Conservation (phyloP, 1,140 invertebrate genomes). For the Ditylenchus dipsaci region DNA sequence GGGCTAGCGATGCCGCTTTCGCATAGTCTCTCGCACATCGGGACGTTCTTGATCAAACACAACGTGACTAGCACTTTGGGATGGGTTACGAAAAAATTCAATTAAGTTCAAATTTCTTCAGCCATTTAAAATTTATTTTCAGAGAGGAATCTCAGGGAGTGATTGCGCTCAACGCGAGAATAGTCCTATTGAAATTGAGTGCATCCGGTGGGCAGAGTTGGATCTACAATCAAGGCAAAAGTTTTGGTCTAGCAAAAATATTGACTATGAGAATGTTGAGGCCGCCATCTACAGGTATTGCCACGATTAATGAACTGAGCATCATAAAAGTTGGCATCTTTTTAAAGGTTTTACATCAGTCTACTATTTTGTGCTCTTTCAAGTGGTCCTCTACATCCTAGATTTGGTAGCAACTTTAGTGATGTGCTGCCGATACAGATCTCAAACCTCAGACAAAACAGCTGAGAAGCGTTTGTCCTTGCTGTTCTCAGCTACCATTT, state of each 20-base stretch:
- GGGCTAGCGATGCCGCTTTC: too few species aligned
- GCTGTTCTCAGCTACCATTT: background rate
- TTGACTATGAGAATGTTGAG: slow-evolving; percentile 1
- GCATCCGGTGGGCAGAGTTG: slow-evolving; percentile 3
- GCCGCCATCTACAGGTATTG: slow-evolving; percentile 1
- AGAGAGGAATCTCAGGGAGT: slow-evolving; percentile 2
- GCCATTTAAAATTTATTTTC: background rate
- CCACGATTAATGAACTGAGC: background rate
- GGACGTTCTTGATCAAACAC: too few species aligned
- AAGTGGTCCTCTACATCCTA: background rate
- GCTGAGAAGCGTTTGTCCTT: background rate
- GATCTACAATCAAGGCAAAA: background rate
- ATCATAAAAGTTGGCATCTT: background rate
- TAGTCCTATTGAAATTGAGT: slow-evolving; percentile 3
- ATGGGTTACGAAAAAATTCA: background rate
- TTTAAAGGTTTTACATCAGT: background rate
- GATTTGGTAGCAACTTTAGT: slow-evolving; percentile 8
- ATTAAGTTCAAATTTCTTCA: background rate
- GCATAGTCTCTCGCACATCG: too few species aligned
- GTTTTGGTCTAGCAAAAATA: slow-evolving; percentile 4
- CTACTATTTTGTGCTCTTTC: background rate
- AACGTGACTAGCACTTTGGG: too few species aligned
- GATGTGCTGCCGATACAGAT: slow-evolving; percentile 5
- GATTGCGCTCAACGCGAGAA: background rate
- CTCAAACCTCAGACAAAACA: background rate